phyloP scores from a whole-genome alignment of 1,140 invertebrate genomes.

The Acromyrmex heyeri region DNA sequence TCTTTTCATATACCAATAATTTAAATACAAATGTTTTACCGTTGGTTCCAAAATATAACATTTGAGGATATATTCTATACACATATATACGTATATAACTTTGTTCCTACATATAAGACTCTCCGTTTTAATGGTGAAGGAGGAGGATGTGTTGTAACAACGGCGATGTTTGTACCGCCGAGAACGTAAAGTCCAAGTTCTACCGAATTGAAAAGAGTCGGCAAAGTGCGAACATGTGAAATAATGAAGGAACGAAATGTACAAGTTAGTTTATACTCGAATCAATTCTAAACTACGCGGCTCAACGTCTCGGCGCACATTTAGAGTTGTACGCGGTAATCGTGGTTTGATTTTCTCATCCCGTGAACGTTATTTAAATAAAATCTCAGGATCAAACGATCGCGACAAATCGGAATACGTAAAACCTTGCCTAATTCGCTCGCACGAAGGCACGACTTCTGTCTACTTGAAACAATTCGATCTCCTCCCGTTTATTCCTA shows the following conservation, averaged over 20 bases:
- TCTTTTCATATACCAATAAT: neutral
- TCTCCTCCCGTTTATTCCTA: conserved; percentile 1
- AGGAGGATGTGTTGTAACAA: neutral
- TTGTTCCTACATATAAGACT: conserved; percentile 33
- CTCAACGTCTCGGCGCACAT: neutral
- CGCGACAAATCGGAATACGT: neutral
- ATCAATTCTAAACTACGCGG: conserved; percentile 22
- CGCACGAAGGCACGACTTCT: neutral
- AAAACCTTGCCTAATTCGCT: neutral
- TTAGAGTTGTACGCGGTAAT: neutral
- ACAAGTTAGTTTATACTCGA: conserved; percentile 30
- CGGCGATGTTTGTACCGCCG: neutral
- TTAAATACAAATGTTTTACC: conserved; percentile 21
- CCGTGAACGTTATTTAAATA: neutral
- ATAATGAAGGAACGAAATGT: conserved; percentile 1
- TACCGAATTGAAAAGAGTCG: neutral
- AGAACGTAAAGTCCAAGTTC: neutral
- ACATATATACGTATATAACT: conserved; percentile 40
- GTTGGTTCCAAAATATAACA: conserved; percentile 23
- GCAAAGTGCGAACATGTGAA: neutral
- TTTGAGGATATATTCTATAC: conserved; percentile 51
- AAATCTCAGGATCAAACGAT: neutral
- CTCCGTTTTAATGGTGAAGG: conserved; percentile 3
- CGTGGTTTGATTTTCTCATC: neutral
- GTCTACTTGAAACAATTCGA: neutral